phyloP scores from a whole-genome alignment of 2,797 vertebrate species.

The Acanthornis magna region DNA sequence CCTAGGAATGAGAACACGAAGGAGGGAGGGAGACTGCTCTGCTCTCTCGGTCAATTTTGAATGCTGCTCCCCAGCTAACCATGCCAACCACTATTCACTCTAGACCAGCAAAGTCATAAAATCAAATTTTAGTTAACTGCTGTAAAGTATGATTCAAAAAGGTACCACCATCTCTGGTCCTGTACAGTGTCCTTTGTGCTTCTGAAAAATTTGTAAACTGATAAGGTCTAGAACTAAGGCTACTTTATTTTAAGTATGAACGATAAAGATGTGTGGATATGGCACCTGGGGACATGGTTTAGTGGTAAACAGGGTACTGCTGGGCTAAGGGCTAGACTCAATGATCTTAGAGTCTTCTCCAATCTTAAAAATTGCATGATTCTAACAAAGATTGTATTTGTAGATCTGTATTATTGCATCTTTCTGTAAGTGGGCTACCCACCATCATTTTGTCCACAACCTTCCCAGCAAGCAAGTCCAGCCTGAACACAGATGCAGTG shows the following conservation, averaged over 20 bases:
- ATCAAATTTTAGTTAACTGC: neutral
- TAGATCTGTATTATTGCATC: neutral
- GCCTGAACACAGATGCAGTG: neutral
- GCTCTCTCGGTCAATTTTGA: neutral
- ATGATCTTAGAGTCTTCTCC: neutral
- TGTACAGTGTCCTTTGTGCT: neutral
- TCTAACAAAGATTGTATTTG: neutral
- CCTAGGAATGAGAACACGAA: neutral
- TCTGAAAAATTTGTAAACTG: neutral
- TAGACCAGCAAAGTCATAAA: neutral
- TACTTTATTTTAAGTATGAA: neutral
- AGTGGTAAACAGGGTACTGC: neutral
- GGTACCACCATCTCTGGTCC: neutral
- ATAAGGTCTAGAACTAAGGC: neutral
- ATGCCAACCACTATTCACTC: neutral
- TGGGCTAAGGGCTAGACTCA: neutral
- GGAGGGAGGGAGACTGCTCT: neutral
- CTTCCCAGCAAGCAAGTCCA: neutral
- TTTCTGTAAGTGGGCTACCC: neutral
- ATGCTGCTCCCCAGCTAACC: neutral
- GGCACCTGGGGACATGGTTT: neutral
- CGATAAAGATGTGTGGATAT: neutral
- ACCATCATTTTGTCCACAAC: neutral
- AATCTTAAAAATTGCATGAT: neutral
- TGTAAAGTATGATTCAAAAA: neutral